A percentile compares a stretch with the other conserved stretches of the same genome.
Conservation (phyloP, 37 sponge, comb jelly and placozoan species). For the Axinella damicornis region DNA sequence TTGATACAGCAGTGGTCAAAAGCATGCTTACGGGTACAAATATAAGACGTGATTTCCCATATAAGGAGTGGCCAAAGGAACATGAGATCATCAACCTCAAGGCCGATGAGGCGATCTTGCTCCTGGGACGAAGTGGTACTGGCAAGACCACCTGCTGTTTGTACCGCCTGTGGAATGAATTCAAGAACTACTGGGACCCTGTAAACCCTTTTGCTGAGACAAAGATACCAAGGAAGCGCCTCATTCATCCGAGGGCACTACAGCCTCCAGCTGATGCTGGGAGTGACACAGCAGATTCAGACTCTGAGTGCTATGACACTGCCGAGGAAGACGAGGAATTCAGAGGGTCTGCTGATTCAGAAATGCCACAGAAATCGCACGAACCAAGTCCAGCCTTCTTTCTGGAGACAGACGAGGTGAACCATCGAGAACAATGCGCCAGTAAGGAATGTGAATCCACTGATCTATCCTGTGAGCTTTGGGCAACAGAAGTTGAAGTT, state of each 20-base stretch:
- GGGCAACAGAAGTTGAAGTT: neutral
- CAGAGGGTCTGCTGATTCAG: too few species aligned
- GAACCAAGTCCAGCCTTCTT: too few species aligned
- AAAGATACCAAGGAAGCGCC: slow-evolving; percentile 24
- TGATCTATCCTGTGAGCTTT: neutral
- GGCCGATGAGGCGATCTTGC: slow-evolving; percentile 51
- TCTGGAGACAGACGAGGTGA: too few species aligned
- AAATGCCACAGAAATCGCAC: too few species aligned
- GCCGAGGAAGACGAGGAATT: neutral
- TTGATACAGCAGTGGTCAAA: slow-evolving; percentile 49
- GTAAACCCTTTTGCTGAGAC: neutral
- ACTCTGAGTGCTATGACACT: neutral
- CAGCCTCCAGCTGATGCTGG: neutral
- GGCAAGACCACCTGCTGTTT: slow-evolving; percentile 92
- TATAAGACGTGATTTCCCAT: slow-evolving; percentile 73
- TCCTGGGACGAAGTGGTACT: slow-evolving; percentile 89
- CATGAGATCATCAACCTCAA: slow-evolving; percentile 79
- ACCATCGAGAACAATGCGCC: too few species aligned
- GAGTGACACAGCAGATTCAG: neutral
- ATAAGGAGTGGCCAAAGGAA: slow-evolving; percentile 86
- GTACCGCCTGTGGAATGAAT: slow-evolving; percentile 84
- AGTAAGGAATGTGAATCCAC: neutral
- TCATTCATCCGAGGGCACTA: neutral
- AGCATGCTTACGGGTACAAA: slow-evolving; percentile 49
- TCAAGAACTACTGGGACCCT: slow-evolving; percentile 71